Percentiles rank a stretch among this genome's conserved stretches.
Evolutionary conservation across 2,797 vertebrate species (phyloP).

Genomic region (Onychomys torridus): DNA sequence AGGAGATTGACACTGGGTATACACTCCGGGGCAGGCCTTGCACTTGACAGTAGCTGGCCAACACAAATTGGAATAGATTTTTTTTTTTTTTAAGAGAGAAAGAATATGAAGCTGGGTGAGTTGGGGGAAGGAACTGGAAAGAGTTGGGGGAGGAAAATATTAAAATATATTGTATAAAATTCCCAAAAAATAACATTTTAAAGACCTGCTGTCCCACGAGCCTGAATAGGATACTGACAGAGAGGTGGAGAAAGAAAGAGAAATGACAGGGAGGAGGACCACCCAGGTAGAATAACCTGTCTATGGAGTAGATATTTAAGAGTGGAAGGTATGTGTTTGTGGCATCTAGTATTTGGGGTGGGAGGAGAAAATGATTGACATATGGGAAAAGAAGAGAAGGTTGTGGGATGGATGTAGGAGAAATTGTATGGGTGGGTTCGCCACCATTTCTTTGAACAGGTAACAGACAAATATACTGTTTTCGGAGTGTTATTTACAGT

Average conservation of each 20-base stretch:
- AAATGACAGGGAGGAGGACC: background rate
- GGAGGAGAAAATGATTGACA: background rate
- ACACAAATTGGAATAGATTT: background rate
- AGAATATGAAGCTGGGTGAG: background rate
- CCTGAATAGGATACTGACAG: background rate
- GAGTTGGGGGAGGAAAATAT: background rate
- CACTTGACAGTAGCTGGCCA: too few species aligned
- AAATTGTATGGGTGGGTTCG: background rate
- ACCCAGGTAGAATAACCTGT: too few species aligned
- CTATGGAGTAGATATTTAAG: background rate
- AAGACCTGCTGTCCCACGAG: background rate
- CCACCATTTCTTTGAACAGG: conserved; percentile 41
- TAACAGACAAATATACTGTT: conserved; percentile 50
- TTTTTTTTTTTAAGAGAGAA: background rate
- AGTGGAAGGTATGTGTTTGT: background rate
- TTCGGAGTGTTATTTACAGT: conserved; percentile 67
- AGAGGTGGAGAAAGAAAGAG: background rate
- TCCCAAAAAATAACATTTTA: background rate
- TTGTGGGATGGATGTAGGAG: background rate
- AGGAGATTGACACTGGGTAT: background rate
- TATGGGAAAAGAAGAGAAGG: background rate
- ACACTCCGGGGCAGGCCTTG: background rate
- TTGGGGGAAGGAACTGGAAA: background rate
- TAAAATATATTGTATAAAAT: background rate
- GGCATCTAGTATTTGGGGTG: background rate